Conservation (phyloP, 2,113 vertebrate species). For the Ancistrus triradiatus region DNA sequence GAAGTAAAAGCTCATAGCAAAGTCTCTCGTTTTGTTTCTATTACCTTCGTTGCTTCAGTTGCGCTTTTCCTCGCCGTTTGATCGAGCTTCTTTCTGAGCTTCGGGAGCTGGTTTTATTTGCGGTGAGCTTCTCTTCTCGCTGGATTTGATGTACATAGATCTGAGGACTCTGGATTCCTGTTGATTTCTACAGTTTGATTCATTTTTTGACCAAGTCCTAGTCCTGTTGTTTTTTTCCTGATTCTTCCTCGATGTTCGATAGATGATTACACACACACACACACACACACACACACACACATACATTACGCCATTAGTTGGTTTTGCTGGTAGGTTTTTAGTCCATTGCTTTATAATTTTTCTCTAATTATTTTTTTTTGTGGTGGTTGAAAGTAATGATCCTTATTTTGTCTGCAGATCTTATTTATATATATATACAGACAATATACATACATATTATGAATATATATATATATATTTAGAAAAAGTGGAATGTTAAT, state of each 20-base stretch:
- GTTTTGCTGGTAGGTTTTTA: constrained; percentile 37
- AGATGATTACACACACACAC: constrained; percentile 43
- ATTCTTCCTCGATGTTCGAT: constrained; percentile 44
- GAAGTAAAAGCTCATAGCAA: too few species aligned
- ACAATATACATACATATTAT: too few species aligned
- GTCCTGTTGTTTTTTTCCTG: constrained; percentile 29
- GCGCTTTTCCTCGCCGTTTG: not conserved
- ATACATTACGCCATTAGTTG: constrained; percentile 43
- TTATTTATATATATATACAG: too few species aligned
- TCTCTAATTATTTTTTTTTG: constrained; percentile 12
- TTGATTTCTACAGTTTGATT: constrained; percentile 38
- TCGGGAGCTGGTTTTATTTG: constrained; percentile 22
- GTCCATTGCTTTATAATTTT: constrained; percentile 41
- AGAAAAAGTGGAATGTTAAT: too few species aligned
- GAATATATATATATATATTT: too few species aligned
- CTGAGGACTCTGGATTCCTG: constrained; percentile 31
- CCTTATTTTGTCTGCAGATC: constrained; percentile 35
- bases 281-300: too few species aligned
- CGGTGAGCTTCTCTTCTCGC: constrained; percentile 19
- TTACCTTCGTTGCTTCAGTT: constrained; percentile 2
- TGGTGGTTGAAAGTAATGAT: constrained; percentile 39
- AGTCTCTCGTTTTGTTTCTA: too few species aligned
- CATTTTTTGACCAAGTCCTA: constrained; percentile 35
- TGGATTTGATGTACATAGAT: constrained; percentile 42
- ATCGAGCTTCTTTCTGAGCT: not conserved